Base-by-base conservation (phyloP, 1,140 invertebrate genomes). In the Halictus rubicundus region DNA sequence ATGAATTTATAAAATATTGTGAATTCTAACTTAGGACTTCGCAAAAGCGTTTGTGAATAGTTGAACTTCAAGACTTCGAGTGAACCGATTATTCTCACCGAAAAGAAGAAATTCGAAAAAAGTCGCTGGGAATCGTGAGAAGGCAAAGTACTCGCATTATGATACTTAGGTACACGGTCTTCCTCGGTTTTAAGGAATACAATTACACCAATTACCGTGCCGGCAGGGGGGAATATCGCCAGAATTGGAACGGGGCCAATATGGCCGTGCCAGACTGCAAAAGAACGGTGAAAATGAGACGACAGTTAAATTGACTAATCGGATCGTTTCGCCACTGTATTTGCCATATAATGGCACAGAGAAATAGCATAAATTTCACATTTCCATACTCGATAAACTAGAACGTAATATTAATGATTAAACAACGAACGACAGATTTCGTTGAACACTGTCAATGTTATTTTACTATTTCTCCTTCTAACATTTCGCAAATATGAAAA, bases 91-190 rank as follows among this genome's bases (percentile, higher is more conserved):
- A 4, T 32, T 32, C 32, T 32, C 32, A 32, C 32, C 2, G n/a
- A n/a, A n/a, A n/a, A 32, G 3, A 32, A 2, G 32, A 32, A 32
- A 32, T 32, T 32, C 32, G 32, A 32, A 19, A 32, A 63, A 54
- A 10, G 19, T 19, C 21, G 7, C 3, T 12, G n/a, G 7, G 63
- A 42, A 39, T 39, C 12, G 12, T 0, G 39, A 54, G 19, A n/a
- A 60, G 23, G n/a, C 78, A 71, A 68, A 37, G 9, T 63, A 89
- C 89, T 91, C 71, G 92, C 91, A 78, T 91, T 88, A 70, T 92
- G 91, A 82, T 83, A 92, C 70, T 88, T 89, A 12, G 91, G 91
- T 59, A 88, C 21, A 76, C 70, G 72, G 68, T 89, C 79, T 65
- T 68, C 70, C 57, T 76, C 63, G 23, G 89, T 92, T 65, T 68